Conservation (phyloP, 2,797 vertebrate genomes). For the Remorina albescens region DNA sequence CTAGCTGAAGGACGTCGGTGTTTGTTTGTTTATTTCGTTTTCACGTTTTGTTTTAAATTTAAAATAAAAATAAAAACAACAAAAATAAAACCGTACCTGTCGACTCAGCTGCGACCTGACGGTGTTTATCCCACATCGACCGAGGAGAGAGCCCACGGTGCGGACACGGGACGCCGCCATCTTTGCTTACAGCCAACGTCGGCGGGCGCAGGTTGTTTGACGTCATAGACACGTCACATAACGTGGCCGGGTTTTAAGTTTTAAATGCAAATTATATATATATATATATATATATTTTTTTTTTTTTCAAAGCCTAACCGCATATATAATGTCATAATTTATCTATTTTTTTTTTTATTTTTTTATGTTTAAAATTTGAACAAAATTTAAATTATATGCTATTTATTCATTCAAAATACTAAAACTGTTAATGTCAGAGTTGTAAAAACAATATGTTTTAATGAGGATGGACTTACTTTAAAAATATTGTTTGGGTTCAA, state of each 20-base stretch:
- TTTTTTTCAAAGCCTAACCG: no score
- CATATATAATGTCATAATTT: no score
- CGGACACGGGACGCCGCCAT: slow-evolving; percentile 81
- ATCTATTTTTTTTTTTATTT: no score
- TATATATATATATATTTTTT: no score
- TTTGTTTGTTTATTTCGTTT: fast-evolving
- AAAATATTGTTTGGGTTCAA: background rate
- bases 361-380: no score
- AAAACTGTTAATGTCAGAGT: no score
- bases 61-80: no score
- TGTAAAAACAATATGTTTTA: no score
- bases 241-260: background rate
- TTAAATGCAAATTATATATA: background rate
- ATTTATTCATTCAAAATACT: no score
- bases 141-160: slow-evolving; percentile 59
- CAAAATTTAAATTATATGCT: no score
- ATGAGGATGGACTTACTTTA: no score
- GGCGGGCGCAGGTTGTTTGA: slow-evolving; percentile 38
- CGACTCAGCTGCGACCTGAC: slow-evolving; percentile 30
- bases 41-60: no score
- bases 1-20: slow-evolving; percentile 68
- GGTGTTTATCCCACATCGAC: slow-evolving; percentile 61
- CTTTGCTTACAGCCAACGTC: slow-evolving; percentile 53
- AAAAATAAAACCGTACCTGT: slow-evolving; percentile 61
- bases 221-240: slow-evolving; percentile 28